Evolutionary conservation across 2,797 vertebrate species (phyloP).

Genomic region (Tiaroga cobitis): DNA sequence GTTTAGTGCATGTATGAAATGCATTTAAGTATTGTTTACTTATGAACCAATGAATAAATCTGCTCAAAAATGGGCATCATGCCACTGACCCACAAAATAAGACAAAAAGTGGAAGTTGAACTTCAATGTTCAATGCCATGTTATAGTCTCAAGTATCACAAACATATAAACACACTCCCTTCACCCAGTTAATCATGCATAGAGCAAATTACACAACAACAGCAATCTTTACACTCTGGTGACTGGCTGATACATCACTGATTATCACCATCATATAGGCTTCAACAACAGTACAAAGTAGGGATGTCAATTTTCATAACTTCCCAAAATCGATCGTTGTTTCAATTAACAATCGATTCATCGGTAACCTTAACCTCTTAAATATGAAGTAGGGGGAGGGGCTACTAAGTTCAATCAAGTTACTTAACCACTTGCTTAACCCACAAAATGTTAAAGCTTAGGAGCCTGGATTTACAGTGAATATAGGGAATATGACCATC

Average conservation of each 20-base stretch:
- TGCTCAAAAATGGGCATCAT: background rate
- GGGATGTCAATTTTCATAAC: background rate
- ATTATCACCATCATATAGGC: background rate
- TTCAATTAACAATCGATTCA: background rate
- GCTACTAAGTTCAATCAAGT: background rate
- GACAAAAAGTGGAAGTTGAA: background rate
- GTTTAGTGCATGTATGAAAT: background rate
- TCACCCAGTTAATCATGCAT: slow-evolving; percentile 6
- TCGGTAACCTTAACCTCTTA: background rate
- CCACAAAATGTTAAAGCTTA: background rate
- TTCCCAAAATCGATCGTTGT: background rate
- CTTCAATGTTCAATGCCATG: background rate
- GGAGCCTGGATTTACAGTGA: background rate
- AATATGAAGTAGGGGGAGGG: background rate
- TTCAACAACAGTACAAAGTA: slow-evolving; percentile 16
- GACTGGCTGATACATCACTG: slow-evolving; percentile 27
- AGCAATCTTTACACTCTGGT: slow-evolving; percentile 32
- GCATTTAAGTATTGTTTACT: background rate
- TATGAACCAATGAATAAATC: background rate
- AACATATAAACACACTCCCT: background rate
- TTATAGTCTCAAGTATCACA: background rate
- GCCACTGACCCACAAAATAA: background rate
- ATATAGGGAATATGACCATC: background rate
- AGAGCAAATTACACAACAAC: slow-evolving; percentile 30
- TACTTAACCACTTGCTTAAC: background rate